phyloP scores from a whole-genome alignment of 2,797 vertebrate genomes.

The Anabas testudineus region DNA sequence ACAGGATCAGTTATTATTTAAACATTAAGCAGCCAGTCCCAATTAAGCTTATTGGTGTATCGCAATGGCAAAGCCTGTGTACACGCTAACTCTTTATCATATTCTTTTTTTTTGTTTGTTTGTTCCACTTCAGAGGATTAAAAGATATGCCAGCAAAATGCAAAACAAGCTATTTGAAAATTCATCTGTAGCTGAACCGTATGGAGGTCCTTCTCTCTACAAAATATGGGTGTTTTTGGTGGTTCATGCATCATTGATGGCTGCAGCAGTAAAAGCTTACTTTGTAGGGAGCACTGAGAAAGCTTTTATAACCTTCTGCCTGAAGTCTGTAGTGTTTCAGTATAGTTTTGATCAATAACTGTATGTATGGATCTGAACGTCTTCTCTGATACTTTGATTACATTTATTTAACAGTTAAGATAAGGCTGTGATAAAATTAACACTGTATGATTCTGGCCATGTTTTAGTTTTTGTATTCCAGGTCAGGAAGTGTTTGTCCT shows the following conservation, averaged over 20 bases:
- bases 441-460: background rate
- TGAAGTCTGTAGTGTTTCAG: background rate
- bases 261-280: constrained; percentile 27
- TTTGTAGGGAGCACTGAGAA: constrained; percentile 14
- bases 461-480: background rate
- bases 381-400: background rate
- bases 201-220: constrained; percentile 25
- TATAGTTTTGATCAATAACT: background rate
- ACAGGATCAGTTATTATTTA: constrained; percentile 27
- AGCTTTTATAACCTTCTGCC: constrained; percentile 23
- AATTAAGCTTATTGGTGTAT: too few relatives aligned
- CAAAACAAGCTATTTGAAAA: background rate
- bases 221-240: constrained; percentile 28
- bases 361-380: background rate
- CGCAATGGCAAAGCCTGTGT: too few relatives aligned
- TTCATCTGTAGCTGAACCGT: background rate
- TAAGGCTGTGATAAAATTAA: too few relatives aligned
- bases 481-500: background rate
- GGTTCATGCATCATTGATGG: constrained; percentile 54
- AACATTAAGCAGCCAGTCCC: too few relatives aligned
- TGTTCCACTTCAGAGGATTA: background rate
- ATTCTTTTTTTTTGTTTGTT: too few relatives aligned
- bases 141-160: background rate
- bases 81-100: too few relatives aligned
- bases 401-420: too few relatives aligned